phyloP scores from a whole-genome alignment of 2,797 vertebrate genomes.

The Distichodus sexfasciatus region DNA sequence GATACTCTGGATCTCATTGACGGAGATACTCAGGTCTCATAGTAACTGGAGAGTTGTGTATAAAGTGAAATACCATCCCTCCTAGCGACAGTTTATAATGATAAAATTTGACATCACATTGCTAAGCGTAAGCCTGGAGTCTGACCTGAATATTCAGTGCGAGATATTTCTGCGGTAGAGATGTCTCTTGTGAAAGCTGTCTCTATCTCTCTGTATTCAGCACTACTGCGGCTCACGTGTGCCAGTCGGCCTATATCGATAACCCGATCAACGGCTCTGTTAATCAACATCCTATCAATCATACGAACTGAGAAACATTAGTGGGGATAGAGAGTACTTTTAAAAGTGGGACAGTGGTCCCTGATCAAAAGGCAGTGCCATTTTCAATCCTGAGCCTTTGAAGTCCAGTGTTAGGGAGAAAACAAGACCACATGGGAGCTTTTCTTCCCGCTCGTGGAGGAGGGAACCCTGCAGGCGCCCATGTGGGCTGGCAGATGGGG shows the following conservation, averaged over 20 bases:
- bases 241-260: no score
- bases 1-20: background rate
- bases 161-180: constrained; percentile 4
- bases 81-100: background rate
- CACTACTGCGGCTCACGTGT: no score
- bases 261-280: no score
- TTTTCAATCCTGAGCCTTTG: background rate
- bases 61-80: background rate
- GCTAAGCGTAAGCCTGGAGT: background rate
- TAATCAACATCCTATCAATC: background rate
- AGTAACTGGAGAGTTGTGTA: no score
- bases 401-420: constrained; percentile 2
- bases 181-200: constrained; percentile 18
- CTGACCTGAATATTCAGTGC: background rate
- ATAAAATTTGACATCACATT: background rate
- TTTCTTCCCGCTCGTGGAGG: background rate
- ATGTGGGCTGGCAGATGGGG: background rate
- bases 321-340: background rate
- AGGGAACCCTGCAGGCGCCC: constrained; percentile 1
- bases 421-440: background rate
- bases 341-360: background rate
- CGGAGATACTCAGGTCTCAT: no score
- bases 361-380: background rate
- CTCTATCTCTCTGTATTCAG: no score
- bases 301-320: background rate